Evolutionary conservation across 2,113 vertebrate species (phyloP), one percentile per base, ranked within the genome.

Genomic region (Nycticebus coucang): DNA sequence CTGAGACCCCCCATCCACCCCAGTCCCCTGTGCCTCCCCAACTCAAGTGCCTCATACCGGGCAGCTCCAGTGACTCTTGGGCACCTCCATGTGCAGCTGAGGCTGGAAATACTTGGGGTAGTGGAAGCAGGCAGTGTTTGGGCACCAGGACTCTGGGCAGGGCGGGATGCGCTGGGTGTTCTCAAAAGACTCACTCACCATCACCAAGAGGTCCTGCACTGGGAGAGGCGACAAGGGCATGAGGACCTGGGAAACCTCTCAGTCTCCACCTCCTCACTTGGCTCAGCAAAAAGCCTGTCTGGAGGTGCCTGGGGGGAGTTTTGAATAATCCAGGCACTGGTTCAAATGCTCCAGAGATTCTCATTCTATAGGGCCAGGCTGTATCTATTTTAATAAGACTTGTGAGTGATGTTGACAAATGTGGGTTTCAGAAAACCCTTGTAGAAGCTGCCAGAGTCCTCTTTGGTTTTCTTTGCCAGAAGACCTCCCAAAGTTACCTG

Each of bases 181-280:
- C 96, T 98, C 98, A 66, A 98, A 98, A 13, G 99, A 99, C 11
- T 99, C 99, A 5, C 95, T 97, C 72, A 99, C 98, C 62, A 93
- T 98, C 96, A 99, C 96, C 28, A 96, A 95, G 62, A 99, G 90
- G 64, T 98, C 95, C 15, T 95, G 96, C 59, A 50, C 98, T 98
- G 97, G 71, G 62, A 93, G 6, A 89, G 78, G 66, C 82, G 68
- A 19, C 11, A 85, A 28, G 91, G 74, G 19, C 37, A 91, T 97
- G 74, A 95, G 22, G 95, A 53, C 0, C 86, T 0, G 1, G 24
- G 84, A 74, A 72, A 69, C 41, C 37, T 82, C 69, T 90, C 18
- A 15, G 33, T 75, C 28, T 72, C 10, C 19, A 14, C 8, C 17
- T 12, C 30, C 19, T 60, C 3, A 13, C 9, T 4, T 50, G 28